phyloP scores from a whole-genome alignment of 2,888 invertebrate genomes.

The Phorcus lineatus region DNA sequence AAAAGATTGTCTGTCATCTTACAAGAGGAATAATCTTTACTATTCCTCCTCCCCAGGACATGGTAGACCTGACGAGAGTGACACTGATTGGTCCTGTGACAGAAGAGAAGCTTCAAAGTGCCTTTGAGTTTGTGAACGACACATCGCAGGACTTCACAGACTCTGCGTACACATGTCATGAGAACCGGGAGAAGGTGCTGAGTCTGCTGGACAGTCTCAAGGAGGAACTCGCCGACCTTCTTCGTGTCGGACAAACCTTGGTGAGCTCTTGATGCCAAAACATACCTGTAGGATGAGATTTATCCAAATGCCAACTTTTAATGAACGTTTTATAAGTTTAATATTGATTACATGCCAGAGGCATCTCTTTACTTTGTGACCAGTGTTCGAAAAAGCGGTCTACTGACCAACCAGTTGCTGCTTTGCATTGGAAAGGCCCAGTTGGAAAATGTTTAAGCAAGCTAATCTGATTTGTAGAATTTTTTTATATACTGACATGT shows the following conservation, averaged over 20 bases:
- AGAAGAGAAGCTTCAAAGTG: conserved; percentile 88
- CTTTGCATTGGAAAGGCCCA: no score
- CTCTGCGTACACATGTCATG: conserved; percentile 98
- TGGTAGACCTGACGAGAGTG: conserved; percentile 90
- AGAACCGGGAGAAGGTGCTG: conserved; percentile 94
- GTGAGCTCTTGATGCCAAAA: conserved; percentile 78
- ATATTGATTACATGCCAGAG: no score
- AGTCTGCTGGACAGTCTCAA: conserved; percentile 90
- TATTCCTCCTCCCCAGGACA: conserved; percentile 77
- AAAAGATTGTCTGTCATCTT: background rate
- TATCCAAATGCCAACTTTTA: no score
- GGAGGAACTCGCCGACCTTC: conserved; percentile 91
- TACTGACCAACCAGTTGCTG: no score
- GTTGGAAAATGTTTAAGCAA: no score
- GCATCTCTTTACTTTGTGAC: no score
- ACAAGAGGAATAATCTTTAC: background rate
- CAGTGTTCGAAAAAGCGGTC: no score
- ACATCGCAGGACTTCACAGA: conserved; percentile 98
- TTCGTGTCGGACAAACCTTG: conserved; percentile 89
- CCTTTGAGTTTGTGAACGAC: conserved; percentile 89
- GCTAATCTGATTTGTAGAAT: no score
- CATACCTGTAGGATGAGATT: no score
- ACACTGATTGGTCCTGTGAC: conserved; percentile 83
- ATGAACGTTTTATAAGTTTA: no score
- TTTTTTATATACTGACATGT: no score